A percentile compares a stretch with the other conserved stretches of the same genome.
Evolutionary conservation across 2,888 invertebrate genomes (phyloP).

Genomic region (Lydus trimaculatus): DNA sequence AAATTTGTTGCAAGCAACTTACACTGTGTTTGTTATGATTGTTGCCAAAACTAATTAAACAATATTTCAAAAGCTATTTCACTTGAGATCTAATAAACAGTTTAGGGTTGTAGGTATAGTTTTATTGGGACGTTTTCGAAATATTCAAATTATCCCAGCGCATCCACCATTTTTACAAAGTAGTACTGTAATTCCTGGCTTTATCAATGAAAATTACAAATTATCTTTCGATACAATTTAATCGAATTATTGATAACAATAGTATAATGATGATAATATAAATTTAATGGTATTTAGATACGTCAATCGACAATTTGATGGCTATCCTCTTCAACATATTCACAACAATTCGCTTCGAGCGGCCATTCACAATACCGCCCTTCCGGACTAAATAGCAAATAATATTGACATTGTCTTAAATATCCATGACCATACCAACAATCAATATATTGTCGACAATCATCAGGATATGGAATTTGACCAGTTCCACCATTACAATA

Average conservation of each 20-base stretch:
- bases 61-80: no score
- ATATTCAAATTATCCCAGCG: background rate
- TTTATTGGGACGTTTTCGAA: no score
- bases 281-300: background rate
- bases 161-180: background rate
- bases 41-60: no score
- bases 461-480: slow-evolving; percentile 25
- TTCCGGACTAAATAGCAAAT: slow-evolving; percentile 38
- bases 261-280: background rate
- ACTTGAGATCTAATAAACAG: no score
- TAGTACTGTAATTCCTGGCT: background rate
- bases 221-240: background rate
- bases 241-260: background rate
- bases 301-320: slow-evolving; percentile 23
- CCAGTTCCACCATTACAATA: background rate
- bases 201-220: background rate
- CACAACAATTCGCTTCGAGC: slow-evolving; percentile 40
- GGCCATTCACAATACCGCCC: slow-evolving; percentile 41
- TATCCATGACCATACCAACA: slow-evolving; percentile 32
- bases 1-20: no score
- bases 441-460: slow-evolving; percentile 36
- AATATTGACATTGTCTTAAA: slow-evolving; percentile 25
- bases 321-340: slow-evolving; percentile 40
- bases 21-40: no score
- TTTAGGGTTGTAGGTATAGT: no score